These are phyloP conservation scores for Epinephelus coioides DNA, from an alignment of 2,797 vertebrate genomes.

Conservation along the genomic window DNA sequence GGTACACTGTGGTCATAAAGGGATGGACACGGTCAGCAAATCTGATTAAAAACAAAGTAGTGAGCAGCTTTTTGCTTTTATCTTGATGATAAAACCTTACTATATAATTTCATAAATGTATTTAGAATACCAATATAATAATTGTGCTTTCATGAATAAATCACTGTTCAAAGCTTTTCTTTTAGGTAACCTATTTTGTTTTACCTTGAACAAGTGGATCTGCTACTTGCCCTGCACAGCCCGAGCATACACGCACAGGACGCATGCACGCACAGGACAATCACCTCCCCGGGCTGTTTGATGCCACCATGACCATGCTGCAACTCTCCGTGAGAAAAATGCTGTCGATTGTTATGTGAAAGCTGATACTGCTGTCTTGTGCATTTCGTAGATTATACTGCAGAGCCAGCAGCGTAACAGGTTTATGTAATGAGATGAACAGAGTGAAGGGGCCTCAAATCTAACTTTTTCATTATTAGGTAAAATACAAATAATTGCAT, in stretches of 20 bases:
- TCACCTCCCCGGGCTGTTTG: background rate
- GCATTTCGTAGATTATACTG: slow-evolving; percentile 6
- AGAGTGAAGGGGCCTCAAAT: background rate
- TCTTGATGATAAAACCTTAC: background rate
- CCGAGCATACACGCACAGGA: background rate
- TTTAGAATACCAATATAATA: background rate
- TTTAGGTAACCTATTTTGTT: slow-evolving; percentile 5
- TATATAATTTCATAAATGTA: background rate
- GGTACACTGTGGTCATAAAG: too few relatives aligned
- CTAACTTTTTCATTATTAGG: background rate
- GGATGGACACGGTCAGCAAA: too few relatives aligned
- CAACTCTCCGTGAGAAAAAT: slow-evolving; percentile 1
- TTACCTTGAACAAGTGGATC: slow-evolving; percentile 15
- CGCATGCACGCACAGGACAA: background rate
- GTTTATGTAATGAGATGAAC: background rate
- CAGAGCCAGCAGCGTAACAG: background rate
- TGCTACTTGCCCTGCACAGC: background rate
- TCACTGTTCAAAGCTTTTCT: background rate
- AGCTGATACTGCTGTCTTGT: slow-evolving; percentile 11
- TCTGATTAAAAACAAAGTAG: background rate
- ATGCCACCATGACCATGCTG: slow-evolving; percentile 8
- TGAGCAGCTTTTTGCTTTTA: background rate
- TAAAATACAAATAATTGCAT: background rate
- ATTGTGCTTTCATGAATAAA: background rate
- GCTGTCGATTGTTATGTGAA: slow-evolving; percentile 8